These are phyloP conservation scores for Eublepharis macularius DNA, from an alignment of 2,113 vertebrate genomes.

Conservation along the genomic window DNA sequence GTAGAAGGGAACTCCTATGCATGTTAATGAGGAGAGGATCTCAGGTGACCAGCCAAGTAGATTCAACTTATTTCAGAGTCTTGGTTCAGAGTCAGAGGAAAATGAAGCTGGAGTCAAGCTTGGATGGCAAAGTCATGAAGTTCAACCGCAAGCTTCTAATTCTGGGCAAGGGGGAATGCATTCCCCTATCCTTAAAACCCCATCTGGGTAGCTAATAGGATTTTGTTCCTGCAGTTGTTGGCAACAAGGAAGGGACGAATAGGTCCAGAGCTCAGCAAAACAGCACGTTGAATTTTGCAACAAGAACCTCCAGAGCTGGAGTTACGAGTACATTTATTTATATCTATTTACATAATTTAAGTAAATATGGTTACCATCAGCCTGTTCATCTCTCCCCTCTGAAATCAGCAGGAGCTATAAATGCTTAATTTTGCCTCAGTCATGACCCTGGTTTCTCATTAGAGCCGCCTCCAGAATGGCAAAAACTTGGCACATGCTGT, in stretches of 20 bases:
- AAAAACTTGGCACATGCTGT: too few species aligned
- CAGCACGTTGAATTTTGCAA: too few species aligned
- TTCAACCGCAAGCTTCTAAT: background rate
- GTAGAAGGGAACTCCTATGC: constrained; percentile 24
- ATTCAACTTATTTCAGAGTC: constrained; percentile 30
- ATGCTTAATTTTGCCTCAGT: too few species aligned
- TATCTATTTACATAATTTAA: too few species aligned
- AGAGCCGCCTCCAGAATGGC: too few species aligned
- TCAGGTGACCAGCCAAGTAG: constrained; percentile 23
- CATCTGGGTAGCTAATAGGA: background rate
- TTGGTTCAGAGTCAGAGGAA: background rate
- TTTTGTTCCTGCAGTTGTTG: background rate
- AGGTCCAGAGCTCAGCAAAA: too few species aligned
- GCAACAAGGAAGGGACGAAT: background rate
- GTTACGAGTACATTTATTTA: too few species aligned
- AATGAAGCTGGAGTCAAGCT: background rate
- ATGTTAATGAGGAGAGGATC: constrained; percentile 49
- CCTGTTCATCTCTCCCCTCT: too few species aligned
- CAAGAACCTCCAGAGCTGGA: too few species aligned
- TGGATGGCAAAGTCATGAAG: background rate
- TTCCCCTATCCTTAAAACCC: background rate
- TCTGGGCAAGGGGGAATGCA: background rate
- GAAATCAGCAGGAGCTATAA: too few species aligned
- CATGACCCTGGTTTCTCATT: too few species aligned
- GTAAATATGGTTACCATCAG: too few species aligned